phyloP scores from a whole-genome alignment of 2,888 invertebrate genomes.

The Quadriops clusia region DNA sequence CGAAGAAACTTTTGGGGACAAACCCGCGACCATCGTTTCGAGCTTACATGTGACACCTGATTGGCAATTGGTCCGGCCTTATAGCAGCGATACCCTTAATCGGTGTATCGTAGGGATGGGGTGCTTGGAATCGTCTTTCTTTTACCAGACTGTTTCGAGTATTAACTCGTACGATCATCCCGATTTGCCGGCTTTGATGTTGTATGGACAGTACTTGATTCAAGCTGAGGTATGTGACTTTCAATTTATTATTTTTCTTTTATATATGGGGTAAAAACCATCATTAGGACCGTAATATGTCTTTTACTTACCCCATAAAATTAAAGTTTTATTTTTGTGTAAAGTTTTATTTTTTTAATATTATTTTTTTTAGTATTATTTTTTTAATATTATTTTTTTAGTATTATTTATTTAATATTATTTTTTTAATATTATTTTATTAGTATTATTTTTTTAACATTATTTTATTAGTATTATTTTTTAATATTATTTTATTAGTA shows the following conservation, averaged over 20 bases:
- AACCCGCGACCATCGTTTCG: slow-evolving; percentile 13
- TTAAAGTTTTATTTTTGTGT: background rate
- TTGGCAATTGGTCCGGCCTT: slow-evolving; percentile 33
- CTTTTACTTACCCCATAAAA: background rate
- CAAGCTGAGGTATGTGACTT: slow-evolving; percentile 57
- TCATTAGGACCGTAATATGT: background rate
- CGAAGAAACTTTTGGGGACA: slow-evolving; percentile 21
- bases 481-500: no score
- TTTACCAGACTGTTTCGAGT: slow-evolving; percentile 54
- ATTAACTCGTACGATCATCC: slow-evolving; percentile 49
- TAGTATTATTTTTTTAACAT: no score
- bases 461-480: no score
- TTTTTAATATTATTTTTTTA: no score
- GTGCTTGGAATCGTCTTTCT: slow-evolving; percentile 67
- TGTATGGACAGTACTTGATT: slow-evolving; percentile 75
- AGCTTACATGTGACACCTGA: slow-evolving; percentile 38
- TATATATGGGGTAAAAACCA: no score
- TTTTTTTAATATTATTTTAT: no score
- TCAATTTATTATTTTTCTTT: no score
- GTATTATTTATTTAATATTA: no score
- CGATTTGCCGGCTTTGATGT: slow-evolving; percentile 60
- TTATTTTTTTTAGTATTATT: background rate
- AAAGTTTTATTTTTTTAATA: background rate
- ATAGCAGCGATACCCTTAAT: slow-evolving; percentile 31
- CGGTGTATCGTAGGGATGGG: slow-evolving; percentile 69